Evolutionary conservation across 2,113 vertebrate species (phyloP).

Genomic region (Odocoileus virginianus): DNA sequence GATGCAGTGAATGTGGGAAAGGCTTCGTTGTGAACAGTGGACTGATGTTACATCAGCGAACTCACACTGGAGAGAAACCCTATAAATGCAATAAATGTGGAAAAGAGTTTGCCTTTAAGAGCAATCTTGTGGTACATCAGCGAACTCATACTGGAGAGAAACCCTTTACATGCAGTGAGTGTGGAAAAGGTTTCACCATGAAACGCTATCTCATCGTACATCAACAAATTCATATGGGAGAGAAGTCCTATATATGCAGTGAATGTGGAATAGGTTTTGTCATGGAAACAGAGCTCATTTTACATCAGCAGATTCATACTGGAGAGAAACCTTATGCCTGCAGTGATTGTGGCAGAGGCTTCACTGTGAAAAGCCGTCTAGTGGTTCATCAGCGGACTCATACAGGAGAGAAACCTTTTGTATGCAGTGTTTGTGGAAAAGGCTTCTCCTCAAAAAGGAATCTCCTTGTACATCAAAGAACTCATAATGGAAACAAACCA

Average conservation of each 20-base stretch:
- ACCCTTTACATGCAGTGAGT: constrained; percentile 64
- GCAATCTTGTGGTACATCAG: constrained; percentile 63
- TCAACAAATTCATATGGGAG: constrained; percentile 27
- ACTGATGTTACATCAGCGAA: constrained; percentile 55
- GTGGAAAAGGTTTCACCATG: constrained; percentile 69
- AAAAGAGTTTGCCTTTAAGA: constrained; percentile 69
- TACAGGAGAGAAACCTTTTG: constrained; percentile 57
- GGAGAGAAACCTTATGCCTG: constrained; percentile 62
- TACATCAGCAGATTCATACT: constrained; percentile 61
- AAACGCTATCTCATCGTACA: constrained; percentile 58
- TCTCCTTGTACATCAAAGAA: constrained; percentile 48
- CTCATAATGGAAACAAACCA: constrained; percentile 36
- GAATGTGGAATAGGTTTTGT: constrained; percentile 66
- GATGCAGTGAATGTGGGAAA: constrained; percentile 58
- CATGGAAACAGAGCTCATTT: constrained; percentile 54
- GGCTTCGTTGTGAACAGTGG: constrained; percentile 50
- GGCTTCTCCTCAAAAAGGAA: constrained; percentile 59
- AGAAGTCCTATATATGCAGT: constrained; percentile 46
- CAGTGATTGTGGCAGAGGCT: constrained; percentile 54
- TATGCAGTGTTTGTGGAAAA: constrained; percentile 58
- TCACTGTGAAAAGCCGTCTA: constrained; percentile 49
- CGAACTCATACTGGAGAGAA: constrained; percentile 70
- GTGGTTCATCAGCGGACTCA: constrained; percentile 59
- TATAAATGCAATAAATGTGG: constrained; percentile 64
- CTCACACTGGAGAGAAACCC: constrained; percentile 66